A percentile compares a stretch with the other conserved stretches of the same genome.
phyloP scores from a whole-genome alignment of 2,797 vertebrate genomes.

The Nothura maculosa region DNA sequence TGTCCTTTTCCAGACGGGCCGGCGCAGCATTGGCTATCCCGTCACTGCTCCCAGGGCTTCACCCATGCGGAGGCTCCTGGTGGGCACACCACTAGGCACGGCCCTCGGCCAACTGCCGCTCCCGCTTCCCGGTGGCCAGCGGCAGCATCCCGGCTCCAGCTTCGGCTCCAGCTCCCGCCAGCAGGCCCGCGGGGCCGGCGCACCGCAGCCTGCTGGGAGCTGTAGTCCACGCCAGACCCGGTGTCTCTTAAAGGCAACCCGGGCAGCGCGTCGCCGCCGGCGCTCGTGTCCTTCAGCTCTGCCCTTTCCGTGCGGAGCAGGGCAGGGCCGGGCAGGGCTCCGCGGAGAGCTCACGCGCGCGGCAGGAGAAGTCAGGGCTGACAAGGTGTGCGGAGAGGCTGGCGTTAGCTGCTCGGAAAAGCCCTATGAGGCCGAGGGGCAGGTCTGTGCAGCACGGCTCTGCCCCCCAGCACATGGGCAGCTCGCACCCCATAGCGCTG shows the following conservation, averaged over 20 bases:
- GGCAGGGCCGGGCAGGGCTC: not conserved
- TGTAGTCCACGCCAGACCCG: constrained; percentile 23
- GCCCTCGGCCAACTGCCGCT: not conserved
- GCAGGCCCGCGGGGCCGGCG: not conserved
- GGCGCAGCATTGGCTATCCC: not conserved
- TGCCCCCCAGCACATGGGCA: accelerated
- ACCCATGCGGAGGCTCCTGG: not conserved
- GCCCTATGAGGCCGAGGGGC: not conserved
- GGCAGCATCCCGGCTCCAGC: constrained; percentile 35
- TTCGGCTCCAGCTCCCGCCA: not conserved
- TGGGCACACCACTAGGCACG: not conserved
- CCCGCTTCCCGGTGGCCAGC: not conserved
- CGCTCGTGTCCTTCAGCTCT: accelerated
- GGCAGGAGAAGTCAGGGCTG: not conserved
- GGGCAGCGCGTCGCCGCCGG: not conserved
- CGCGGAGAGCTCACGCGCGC: not conserved
- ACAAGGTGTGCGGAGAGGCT: not conserved
- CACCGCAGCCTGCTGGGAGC: constrained; percentile 54
- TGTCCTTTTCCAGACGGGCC: constrained; percentile 13
- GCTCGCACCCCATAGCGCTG: not conserved
- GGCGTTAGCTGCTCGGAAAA: not conserved
- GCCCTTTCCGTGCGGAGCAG: not conserved
- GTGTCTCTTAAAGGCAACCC: not conserved
- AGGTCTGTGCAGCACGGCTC: not conserved
- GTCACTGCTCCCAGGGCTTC: not conserved